These are phyloP conservation scores for Monoplex corrugatus DNA, from an alignment of 2,888 invertebrate species.

Conservation along the genomic window DNA sequence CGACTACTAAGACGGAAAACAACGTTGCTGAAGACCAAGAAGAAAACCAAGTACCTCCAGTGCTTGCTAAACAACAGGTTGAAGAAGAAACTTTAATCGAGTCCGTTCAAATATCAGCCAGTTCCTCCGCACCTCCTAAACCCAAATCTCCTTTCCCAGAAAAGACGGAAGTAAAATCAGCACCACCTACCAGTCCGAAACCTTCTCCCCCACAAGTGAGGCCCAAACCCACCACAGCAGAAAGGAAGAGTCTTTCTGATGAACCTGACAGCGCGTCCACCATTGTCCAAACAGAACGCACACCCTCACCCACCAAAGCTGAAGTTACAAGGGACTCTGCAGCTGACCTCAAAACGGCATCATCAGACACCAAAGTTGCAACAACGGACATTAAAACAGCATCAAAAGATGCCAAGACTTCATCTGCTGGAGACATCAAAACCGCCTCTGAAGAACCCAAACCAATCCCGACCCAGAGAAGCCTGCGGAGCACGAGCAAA, in stretches of 20 bases:
- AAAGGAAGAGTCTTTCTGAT: neutral
- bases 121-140: neutral
- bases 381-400: too few species aligned
- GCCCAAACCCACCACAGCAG: conserved; percentile 16
- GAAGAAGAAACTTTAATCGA: neutral
- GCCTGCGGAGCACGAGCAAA: neutral
- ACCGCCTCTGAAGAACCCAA: neutral
- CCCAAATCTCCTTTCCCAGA: neutral
- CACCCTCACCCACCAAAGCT: neutral
- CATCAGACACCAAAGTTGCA: too few species aligned
- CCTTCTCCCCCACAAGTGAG: conserved; percentile 17
- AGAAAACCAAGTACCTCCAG: neutral
- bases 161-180: neutral
- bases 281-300: neutral
- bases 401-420: too few species aligned
- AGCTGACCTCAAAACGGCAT: too few species aligned
- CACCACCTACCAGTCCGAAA: conserved; percentile 2
- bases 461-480: conserved; percentile 19
- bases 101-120: neutral
- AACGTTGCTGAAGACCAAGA: neutral
- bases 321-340: too few species aligned
- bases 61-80: neutral
- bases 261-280: neutral
- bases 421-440: neutral
- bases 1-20: neutral